These are phyloP conservation scores for Pandion haliaetus DNA, from an alignment of 2,113 vertebrate species.

Conservation along the genomic window DNA sequence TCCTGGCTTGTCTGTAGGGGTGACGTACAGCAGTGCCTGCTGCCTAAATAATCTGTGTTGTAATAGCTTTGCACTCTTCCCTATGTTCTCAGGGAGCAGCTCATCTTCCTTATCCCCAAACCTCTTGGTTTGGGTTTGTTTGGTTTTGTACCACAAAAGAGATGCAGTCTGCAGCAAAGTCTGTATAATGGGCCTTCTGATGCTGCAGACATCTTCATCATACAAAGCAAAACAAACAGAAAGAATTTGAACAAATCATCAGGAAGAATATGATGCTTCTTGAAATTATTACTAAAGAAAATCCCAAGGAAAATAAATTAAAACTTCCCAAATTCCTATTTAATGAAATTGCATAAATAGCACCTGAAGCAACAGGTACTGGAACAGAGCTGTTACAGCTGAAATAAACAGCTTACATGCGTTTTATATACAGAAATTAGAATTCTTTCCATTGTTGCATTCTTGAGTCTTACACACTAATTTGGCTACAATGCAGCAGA, in stretches of 20 bases:
- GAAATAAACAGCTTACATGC: neutral
- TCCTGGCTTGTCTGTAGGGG: neutral
- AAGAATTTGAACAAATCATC: neutral
- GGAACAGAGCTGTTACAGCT: neutral
- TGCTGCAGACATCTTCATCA: neutral
- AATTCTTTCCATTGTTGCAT: conserved; percentile 23
- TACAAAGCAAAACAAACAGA: neutral
- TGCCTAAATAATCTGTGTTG: neutral
- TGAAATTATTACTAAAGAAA: neutral
- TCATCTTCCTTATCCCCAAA: neutral
- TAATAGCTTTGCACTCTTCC: neutral
- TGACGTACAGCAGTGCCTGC: neutral
- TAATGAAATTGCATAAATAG: neutral
- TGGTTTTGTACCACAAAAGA: neutral
- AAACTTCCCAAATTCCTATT: neutral
- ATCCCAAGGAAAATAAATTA: neutral
- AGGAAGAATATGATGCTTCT: neutral
- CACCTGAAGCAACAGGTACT: neutral
- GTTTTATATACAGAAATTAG: conserved; percentile 35
- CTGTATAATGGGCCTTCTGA: neutral
- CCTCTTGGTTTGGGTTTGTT: neutral
- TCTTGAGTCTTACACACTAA: conserved; percentile 55
- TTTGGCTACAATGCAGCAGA: conserved; percentile 60
- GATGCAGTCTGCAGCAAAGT: neutral
- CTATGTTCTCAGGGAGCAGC: neutral